A percentile compares a stretch with the other conserved stretches of the same genome.
Conservation (phyloP, 2,113 vertebrate genomes). For the Dipodomys stephensi region DNA sequence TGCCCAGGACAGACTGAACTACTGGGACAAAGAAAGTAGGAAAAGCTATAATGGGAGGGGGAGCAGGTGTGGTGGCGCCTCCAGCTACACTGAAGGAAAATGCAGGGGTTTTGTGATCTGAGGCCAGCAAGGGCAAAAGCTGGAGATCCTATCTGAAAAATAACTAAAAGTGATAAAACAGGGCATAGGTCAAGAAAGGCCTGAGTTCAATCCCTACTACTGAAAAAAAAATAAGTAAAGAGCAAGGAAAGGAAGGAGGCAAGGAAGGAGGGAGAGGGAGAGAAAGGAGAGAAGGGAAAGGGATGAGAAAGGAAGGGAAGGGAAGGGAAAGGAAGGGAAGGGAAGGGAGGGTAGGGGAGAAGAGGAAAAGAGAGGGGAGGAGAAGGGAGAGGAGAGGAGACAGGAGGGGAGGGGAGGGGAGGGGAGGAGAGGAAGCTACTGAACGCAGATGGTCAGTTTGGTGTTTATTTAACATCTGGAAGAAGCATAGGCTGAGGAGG, state of each 20-base stretch:
- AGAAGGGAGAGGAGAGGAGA: too few species aligned
- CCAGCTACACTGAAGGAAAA: too few species aligned
- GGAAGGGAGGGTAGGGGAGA: not conserved
- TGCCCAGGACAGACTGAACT: not conserved
- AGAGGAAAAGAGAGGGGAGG: not conserved
- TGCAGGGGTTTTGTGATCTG: too few species aligned
- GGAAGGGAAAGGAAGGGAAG: too few species aligned
- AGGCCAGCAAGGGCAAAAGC: too few species aligned
- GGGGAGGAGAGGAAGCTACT: not conserved
- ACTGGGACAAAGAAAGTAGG: not conserved
- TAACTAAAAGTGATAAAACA: too few species aligned
- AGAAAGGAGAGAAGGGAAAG: not conserved
- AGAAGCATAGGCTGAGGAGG: not conserved
- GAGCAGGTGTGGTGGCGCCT: too few species aligned
- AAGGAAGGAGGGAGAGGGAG: not conserved
- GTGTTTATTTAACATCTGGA: not conserved
- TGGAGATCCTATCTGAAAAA: too few species aligned
- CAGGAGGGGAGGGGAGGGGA: too few species aligned
- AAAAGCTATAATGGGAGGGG: not conserved
- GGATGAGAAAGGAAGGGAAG: not conserved
- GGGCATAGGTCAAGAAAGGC: not conserved
- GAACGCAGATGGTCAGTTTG: not conserved
- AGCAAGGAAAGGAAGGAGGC: too few species aligned
- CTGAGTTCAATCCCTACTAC: too few species aligned
- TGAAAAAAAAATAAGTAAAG: too few species aligned